These are phyloP conservation scores for Orchesella flavescens DNA, from an alignment of 2,888 invertebrate species.

Conservation along the genomic window DNA sequence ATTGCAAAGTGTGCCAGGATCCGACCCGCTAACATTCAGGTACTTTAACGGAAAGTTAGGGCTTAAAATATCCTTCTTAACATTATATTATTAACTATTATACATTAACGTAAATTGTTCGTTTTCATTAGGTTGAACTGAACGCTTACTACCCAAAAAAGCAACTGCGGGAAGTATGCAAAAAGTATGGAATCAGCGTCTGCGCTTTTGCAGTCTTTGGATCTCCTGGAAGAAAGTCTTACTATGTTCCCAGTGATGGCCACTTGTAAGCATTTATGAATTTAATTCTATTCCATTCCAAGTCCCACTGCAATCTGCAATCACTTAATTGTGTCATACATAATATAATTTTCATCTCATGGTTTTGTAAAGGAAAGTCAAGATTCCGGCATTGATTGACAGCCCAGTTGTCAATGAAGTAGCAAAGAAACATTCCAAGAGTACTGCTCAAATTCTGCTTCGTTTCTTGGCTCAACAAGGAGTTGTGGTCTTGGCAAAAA, in stretches of 20 bases:
- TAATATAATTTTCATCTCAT: neutral
- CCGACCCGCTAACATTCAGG: constrained; percentile 78
- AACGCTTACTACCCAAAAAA: constrained; percentile 67
- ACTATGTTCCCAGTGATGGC: constrained; percentile 44
- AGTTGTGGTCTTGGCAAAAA: constrained; percentile 87
- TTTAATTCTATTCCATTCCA: neutral
- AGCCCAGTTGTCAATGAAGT: constrained; percentile 74
- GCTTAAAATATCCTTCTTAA: neutral
- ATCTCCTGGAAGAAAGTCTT: constrained; percentile 78
- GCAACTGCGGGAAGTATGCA: constrained; percentile 50
- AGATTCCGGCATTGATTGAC: constrained; percentile 68
- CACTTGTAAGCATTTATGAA: constrained; percentile 39
- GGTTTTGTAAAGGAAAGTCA: constrained; percentile 44
- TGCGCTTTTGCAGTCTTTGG: constrained; percentile 79
- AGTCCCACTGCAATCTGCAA: neutral
- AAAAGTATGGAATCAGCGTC: constrained; percentile 63
- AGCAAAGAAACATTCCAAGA: constrained; percentile 78
- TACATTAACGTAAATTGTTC: neutral
- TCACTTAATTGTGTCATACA: no score
- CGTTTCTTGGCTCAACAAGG: constrained; percentile 83
- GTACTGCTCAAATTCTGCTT: constrained; percentile 84
- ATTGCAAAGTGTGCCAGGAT: constrained; percentile 79
- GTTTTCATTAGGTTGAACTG: constrained; percentile 63
- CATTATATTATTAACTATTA: no score
- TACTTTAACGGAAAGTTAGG: neutral